Evolutionary conservation across 2,113 vertebrate species (phyloP), one percentile per base, ranked within the genome.

Genomic region (Gorilla gorilla): DNA sequence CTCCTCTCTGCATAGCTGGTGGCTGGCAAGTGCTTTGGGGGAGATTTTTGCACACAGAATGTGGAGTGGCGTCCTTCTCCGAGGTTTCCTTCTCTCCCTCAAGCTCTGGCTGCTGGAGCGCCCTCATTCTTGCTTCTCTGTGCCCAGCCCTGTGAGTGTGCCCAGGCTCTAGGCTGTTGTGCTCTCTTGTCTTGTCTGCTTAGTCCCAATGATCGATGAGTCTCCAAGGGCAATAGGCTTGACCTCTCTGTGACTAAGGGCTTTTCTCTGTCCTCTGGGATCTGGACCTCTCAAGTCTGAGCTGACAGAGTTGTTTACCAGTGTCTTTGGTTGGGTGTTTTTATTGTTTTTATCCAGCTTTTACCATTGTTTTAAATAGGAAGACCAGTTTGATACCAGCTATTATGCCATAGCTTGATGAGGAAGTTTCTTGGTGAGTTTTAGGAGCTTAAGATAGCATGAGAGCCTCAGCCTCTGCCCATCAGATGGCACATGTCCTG

Each of bases 301-400:
- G 61, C 30, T 3, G 1, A 52, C 1, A 0, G 9, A 30, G 11
- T 2, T 10, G 40, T n/a, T 66, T 61, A 23, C 6, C 22, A 1
- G 3, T 57, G 38, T 78, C 81, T 61, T 68, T 13, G 20, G 0
- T 13, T 2, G 11, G 45, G 50, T 20, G 22, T 9, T 48, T 35
- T 27, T 12, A 9, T 64, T 35, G 45, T 61, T 59, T 23, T 40
- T 35, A 1, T 79, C 43, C 50, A 55, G 45, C 45, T 8, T 22
- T 55, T 8, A 14, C 2, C 5, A n/a, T 13, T 52, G 52, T 55
- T 55, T 55, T 55, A 32, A 27, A 2, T 43, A 50, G 32, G 32
- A 11, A 22, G 3, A 35, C 1, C 11, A 72, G 13, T 22, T 35
- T 16, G 32, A 38, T 7, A 25, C 50, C 40, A 20, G 73, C 81